Percentiles rank a stretch among this genome's conserved stretches.
Evolutionary conservation across 2,888 invertebrate genomes (phyloP).

Genomic region (Lycophotia porphyrea): DNA sequence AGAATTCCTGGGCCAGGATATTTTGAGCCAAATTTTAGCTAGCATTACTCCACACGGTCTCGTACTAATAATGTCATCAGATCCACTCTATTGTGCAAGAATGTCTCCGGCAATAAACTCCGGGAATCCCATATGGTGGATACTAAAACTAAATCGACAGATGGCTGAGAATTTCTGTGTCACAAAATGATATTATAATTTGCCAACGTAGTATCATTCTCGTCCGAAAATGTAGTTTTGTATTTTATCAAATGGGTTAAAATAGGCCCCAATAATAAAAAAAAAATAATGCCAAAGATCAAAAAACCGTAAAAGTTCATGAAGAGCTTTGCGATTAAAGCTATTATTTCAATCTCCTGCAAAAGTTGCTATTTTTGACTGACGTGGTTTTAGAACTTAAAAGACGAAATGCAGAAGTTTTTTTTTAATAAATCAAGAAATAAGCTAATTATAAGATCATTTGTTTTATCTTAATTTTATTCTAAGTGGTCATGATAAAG

Average conservation of each 20-base stretch:
- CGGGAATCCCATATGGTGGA: constrained; percentile 30
- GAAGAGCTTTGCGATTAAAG: too few relatives aligned
- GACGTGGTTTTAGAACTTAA: too few relatives aligned
- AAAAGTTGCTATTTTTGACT: too few relatives aligned
- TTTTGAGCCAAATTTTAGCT: constrained; percentile 4
- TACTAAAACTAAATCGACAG: constrained; percentile 38
- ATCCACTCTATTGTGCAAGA: constrained; percentile 37
- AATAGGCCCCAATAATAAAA: too few relatives aligned
- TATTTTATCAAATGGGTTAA: too few relatives aligned
- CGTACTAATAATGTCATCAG: constrained; percentile 43
- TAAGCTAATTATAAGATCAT: not conserved
- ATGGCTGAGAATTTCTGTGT: constrained; percentile 21
- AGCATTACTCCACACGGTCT: constrained; percentile 11
- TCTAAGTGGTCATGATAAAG: not conserved
- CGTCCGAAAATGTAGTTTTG: not conserved
- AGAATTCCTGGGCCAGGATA: constrained; percentile 6
- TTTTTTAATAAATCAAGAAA: not conserved
- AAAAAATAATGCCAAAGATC: not conserved
- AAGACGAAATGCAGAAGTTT: too few relatives aligned
- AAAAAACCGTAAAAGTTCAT: not conserved
- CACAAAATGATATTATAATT: constrained; percentile 7
- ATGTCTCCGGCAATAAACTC: constrained; percentile 38
- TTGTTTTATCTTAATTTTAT: not conserved
- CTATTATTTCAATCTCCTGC: too few relatives aligned
- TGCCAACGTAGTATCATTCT: not conserved